phyloP scores from a whole-genome alignment of 2,888 invertebrate species.

The Macaria notata region DNA sequence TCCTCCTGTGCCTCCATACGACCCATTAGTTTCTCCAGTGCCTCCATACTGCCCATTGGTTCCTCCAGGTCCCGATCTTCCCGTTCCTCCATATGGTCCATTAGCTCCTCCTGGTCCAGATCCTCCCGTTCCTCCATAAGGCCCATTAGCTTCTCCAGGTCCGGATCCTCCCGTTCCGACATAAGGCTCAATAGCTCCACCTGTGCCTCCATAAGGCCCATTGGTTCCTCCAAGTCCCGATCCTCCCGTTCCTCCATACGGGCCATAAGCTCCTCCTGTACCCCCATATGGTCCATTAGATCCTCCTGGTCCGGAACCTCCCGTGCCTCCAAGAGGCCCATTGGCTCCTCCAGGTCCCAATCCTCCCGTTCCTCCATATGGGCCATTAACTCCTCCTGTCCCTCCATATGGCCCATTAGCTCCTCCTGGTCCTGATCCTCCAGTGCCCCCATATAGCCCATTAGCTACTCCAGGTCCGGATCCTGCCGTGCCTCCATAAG shows the following conservation, averaged over 20 bases:
- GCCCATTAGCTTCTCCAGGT: not conserved
- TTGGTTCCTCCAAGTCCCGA: not conserved
- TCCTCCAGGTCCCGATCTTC: not conserved
- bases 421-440: not conserved
- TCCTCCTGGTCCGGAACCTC: not conserved
- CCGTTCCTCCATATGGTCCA: not conserved
- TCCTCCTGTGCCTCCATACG: not conserved
- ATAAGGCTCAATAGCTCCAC: not conserved
- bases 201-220: not conserved
- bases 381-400: conserved; percentile 1
- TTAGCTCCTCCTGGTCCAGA: not conserved
- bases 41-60: conserved; percentile 10
- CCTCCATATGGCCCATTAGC: conserved; percentile 12
- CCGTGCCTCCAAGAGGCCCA: not conserved
- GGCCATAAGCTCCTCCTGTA: not conserved
- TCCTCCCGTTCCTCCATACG: conserved; percentile 11
- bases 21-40: conserved; percentile 11
- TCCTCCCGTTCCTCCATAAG: not conserved
- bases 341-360: not conserved
- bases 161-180: conserved; percentile 1
- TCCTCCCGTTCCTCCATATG: not conserved
- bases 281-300: conserved; percentile 3
- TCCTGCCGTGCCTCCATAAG: conserved; percentile 10
- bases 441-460: not conserved
- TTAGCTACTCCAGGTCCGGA: not conserved